Evolutionary conservation across 2,113 vertebrate species (phyloP), one percentile per base, ranked within the genome.

Genomic region (Zeus faber): DNA sequence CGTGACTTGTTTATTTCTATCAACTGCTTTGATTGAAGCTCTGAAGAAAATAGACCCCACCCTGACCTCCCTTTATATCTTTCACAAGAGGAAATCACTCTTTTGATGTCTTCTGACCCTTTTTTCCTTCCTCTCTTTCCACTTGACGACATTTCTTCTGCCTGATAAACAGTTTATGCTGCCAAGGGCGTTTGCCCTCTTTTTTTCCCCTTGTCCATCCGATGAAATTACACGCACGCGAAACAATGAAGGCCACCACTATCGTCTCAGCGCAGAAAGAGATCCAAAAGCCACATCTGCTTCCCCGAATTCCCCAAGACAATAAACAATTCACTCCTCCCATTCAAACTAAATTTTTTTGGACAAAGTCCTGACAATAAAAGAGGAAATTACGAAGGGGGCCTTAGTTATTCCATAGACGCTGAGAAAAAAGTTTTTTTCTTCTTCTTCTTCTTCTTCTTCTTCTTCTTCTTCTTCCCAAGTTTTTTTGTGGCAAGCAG

Each of bases 261-360:
- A 87, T 87, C 83, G 70, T 80, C 75, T 76, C 66, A 25, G 76
- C 72, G 69, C 89, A 88, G 88, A 81, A n/a, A n/a, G 73, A 75
- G 80, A 79, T 74, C 78, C 66, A 43, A 66, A 75, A 80, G 67
- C 67, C 75, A 69, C 83, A 84, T 85, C 81, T 82, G 72, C 82
- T 85, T n/a, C n/a, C 64, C 70, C 33, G 67, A 86, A 82, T 73
- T 77, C 76, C 69, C 74, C 75, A 49, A 80, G 86, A 90, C 89
- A 91, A 91, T 91, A 89, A 91, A 90, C 89, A 89, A 87, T 88
- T 81, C 84, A 76, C 80, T 77, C 58, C 49, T 52, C 65, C 17
- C 54, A 70, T 82, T 84, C 77, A 84, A 87, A 84, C 85, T 84
- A 79, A 69, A 88, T 90, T 91, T 87, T 58, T 79, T 75, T 65